Conservation (phyloP, 2,888 invertebrate genomes). For the Toxonevra muliebris region DNA sequence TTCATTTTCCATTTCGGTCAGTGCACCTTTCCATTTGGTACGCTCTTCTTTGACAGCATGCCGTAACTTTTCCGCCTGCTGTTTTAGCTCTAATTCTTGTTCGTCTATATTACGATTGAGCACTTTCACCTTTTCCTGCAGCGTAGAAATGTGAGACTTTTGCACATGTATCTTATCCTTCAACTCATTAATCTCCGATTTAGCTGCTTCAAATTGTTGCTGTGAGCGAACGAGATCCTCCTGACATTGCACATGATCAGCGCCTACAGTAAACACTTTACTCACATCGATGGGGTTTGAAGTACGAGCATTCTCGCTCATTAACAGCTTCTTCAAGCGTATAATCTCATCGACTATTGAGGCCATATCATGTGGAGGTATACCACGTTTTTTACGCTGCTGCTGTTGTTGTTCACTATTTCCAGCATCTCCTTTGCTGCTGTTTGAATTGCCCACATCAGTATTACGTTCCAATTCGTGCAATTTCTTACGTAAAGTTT, state of each 20-base stretch:
- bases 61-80: constrained; percentile 69
- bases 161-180: constrained; percentile 61
- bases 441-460: constrained; percentile 28
- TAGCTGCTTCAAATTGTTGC: constrained; percentile 72
- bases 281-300: constrained; percentile 72
- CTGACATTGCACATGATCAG: constrained; percentile 69
- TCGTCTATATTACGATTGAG: constrained; percentile 72
- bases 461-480: constrained; percentile 48
- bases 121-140: constrained; percentile 74
- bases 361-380: constrained; percentile 63
- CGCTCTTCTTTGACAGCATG: constrained; percentile 65
- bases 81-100: constrained; percentile 72
- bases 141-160: constrained; percentile 71
- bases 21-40: constrained; percentile 56
- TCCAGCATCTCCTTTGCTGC: constrained; percentile 18
- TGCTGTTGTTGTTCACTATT: neutral
- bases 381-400: neutral
- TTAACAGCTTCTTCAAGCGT: constrained; percentile 71
- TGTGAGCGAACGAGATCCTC: constrained; percentile 73
- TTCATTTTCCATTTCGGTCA: constrained; percentile 66
- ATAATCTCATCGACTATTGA: constrained; percentile 73
- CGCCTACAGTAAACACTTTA: constrained; percentile 65
- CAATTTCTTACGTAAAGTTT: constrained; percentile 66
- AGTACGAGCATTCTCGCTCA: constrained; percentile 70
- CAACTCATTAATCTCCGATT: constrained; percentile 57